Evolutionary conservation across 2,113 vertebrate species (phyloP), one percentile per base, ranked within the genome.

Genomic region (Antechinus stuartii): DNA sequence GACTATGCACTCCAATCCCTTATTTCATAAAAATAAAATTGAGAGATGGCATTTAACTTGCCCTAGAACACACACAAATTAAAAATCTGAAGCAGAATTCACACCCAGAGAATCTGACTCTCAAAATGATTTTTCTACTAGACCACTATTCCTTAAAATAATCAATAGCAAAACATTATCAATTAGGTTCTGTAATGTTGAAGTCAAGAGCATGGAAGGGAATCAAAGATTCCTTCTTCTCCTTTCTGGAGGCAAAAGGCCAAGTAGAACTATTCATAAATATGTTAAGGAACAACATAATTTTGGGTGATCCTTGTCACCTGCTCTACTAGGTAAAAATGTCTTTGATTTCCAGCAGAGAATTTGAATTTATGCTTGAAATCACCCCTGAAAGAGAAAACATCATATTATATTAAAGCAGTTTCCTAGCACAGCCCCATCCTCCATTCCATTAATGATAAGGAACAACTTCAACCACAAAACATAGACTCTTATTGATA

Each of bases 281-380:
- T 90, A 52, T 25, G 55, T 49, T 92, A 57, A 52, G 26, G 46
- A 9, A 95, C 46, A 53, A 6, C 89, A 11, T 91, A 53, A 89
- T 57, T 92, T 93, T 91, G 52, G 0, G 8, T 53, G 47, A 30
- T 94, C 46, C 94, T 93, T 16, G 92, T 30, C 42, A 25, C 9
- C 76, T 22, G 22, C 22, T 93, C 93, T n/a, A 84, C 49, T 91
- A 95, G 55, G 47, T 53, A 57, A 92, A 90, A 96, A 89, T 46
- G 22, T 89, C 47, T 91, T 30, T 68, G 27, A 68, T 68, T 68
- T 35, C 27, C 57, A 35, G 35, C 57, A 35, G 57, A 0, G 9
- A 93, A 50, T 0, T 3, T 2, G 53, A 91, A 55, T 96, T 50
- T 93, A 0, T 56, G 61, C 22, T 46, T 91, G 90, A 91, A 91